Evolutionary conservation across 2,888 invertebrate species (phyloP).

Genomic region (Resseliella maxima): DNA sequence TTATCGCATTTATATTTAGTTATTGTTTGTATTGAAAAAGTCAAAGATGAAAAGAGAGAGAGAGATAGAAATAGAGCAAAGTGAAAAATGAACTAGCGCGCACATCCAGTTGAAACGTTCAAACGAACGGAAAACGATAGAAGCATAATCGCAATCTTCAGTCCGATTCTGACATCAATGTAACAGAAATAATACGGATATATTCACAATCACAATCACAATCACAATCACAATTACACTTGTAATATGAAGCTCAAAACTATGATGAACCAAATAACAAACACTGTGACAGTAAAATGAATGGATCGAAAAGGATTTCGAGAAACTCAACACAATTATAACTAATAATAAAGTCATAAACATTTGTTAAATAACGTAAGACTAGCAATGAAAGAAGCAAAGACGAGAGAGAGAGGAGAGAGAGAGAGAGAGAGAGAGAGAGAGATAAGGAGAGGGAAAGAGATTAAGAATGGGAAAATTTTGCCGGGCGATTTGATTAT

Average conservation of each 20-base stretch:
- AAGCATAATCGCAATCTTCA: background rate
- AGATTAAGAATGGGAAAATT: too few relatives aligned
- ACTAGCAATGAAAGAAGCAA: too few relatives aligned
- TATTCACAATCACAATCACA: background rate
- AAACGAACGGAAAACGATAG: background rate
- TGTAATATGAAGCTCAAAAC: background rate
- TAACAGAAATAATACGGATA: background rate
- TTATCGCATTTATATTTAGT: conserved; percentile 15
- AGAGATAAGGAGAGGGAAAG: background rate
- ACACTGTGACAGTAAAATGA: background rate
- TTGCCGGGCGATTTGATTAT: conserved; percentile 13
- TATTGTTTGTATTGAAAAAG: too few relatives aligned
- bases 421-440: background rate
- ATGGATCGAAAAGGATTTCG: conserved; percentile 23
- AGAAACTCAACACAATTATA: conserved; percentile 37
- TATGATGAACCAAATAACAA: background rate
- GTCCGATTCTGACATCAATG: background rate
- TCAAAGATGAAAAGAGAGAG: too few relatives aligned
- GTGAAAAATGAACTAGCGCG: background rate
- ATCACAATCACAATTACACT: background rate
- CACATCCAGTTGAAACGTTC: background rate
- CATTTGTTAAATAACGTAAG: conserved; percentile 44
- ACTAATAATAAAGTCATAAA: conserved; percentile 48
- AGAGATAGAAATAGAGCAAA: background rate
- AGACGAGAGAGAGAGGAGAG: too few relatives aligned